Conservation (phyloP, 2,888 invertebrate genomes). For the Dasypogon diadema region DNA sequence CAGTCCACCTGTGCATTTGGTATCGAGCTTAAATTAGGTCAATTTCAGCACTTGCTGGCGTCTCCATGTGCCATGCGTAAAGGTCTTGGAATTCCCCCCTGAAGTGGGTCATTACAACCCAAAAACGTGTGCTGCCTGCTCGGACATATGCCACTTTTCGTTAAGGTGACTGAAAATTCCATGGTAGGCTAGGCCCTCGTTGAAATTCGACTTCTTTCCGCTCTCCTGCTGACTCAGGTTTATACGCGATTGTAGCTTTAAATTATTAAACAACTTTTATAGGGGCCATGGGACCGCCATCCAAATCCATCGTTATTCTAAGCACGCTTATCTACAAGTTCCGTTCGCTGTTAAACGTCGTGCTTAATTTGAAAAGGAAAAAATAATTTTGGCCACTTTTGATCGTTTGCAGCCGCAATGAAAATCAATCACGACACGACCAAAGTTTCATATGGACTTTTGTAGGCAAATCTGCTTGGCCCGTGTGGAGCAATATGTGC, state of each 20-base stretch:
- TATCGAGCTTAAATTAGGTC: background rate
- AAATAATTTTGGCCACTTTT: background rate
- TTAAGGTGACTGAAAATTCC: too few relatives aligned
- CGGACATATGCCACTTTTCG: too few relatives aligned
- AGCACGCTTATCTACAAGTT: background rate
- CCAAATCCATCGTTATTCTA: too few relatives aligned
- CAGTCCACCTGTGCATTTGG: too few relatives aligned
- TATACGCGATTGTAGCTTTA: too few relatives aligned
- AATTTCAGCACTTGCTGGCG: background rate
- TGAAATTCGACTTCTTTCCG: background rate
- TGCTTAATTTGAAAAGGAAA: slow-evolving; percentile 24
- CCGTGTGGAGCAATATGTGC: too few relatives aligned
- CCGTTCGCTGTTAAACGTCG: slow-evolving; percentile 3
- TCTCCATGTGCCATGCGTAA: background rate
- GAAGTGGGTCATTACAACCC: background rate
- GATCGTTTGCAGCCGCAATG: background rate
- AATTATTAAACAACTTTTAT: too few relatives aligned
- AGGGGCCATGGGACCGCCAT: too few relatives aligned
- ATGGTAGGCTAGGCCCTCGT: background rate
- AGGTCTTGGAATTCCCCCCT: slow-evolving; percentile 1
- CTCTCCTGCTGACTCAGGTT: background rate
- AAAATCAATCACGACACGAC: slow-evolving; percentile 7
- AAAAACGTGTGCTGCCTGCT: background rate
- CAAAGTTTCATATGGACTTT: too few relatives aligned
- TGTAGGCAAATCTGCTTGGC: too few relatives aligned